Percentiles rank a stretch among this genome's conserved stretches.
These are phyloP conservation scores for Phyllostomus discolor DNA, from an alignment of 2,113 vertebrate genomes.

Conservation along the genomic window DNA sequence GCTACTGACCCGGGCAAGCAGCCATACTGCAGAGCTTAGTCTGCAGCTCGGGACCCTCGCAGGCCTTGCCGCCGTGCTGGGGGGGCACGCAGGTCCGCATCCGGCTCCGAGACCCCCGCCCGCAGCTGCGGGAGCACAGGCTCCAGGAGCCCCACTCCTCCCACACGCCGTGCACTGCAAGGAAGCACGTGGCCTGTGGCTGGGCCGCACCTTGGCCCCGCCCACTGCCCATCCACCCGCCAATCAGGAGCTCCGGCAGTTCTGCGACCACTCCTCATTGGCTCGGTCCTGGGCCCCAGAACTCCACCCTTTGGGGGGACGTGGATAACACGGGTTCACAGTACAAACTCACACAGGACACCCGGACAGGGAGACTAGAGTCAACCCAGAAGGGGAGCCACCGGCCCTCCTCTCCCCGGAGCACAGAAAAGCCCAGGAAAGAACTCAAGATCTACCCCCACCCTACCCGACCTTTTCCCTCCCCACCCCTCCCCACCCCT, in stretches of 20 bases:
- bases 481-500: neutral
- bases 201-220: slow-evolving; percentile 51
- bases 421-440: neutral
- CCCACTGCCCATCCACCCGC: slow-evolving; percentile 64
- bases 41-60: slow-evolving; percentile 89
- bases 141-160: slow-evolving; percentile 96
- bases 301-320: neutral
- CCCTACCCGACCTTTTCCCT: neutral
- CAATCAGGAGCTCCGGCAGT: slow-evolving; percentile 67
- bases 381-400: neutral
- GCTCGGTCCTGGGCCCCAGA: slow-evolving; percentile 34
- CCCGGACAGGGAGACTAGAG: neutral
- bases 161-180: slow-evolving; percentile 93
- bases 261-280: slow-evolving; percentile 62
- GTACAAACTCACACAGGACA: slow-evolving; percentile 14
- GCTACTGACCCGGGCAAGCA: slow-evolving; percentile 94
- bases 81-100: slow-evolving; percentile 89
- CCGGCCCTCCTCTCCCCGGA: neutral
- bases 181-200: slow-evolving; percentile 79
- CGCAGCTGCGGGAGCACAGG: slow-evolving; percentile 96
- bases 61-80: slow-evolving; percentile 84
- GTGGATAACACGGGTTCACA: neutral
- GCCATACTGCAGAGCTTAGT: slow-evolving; percentile 95
- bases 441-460: neutral
- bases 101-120: slow-evolving; percentile 92